Conservation (phyloP, 2,113 vertebrate species). For the Lophura nycthemera region DNA sequence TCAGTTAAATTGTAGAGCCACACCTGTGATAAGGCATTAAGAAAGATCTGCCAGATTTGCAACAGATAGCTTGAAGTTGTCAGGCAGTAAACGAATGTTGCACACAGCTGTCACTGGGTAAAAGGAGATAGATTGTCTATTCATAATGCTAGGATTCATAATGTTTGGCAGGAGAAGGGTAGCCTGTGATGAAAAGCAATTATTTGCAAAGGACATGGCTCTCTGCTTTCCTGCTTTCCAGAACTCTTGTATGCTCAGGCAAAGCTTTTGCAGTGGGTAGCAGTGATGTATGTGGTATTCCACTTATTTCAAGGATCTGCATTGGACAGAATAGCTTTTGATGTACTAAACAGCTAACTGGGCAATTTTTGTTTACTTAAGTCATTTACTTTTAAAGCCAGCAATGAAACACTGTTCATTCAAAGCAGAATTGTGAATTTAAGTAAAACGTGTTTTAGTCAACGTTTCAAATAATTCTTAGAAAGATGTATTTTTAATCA, state of each 20-base stretch:
- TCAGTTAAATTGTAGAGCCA: background rate
- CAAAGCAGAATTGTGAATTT: background rate
- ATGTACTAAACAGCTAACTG: background rate
- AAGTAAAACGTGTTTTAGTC: background rate
- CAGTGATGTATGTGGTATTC: background rate
- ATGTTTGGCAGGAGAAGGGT: constrained; percentile 21
- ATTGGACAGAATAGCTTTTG: background rate
- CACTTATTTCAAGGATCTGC: background rate
- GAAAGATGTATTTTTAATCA: background rate
- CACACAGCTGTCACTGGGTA: constrained; percentile 66
- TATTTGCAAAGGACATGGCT: background rate
- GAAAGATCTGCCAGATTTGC: constrained; percentile 17
- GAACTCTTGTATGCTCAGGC: background rate
- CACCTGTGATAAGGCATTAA: constrained; percentile 56
- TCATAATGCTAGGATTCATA: constrained; percentile 49
- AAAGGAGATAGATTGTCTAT: constrained; percentile 52
- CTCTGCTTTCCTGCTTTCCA: constrained; percentile 29
- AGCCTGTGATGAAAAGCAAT: background rate
- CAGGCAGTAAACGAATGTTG: constrained; percentile 23
- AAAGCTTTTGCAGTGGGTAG: background rate
- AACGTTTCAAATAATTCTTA: background rate
- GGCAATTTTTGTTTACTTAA: background rate
- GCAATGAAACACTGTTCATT: background rate
- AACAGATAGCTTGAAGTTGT: background rate
- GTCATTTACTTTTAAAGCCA: background rate